Evolutionary conservation across 2,888 invertebrate species (phyloP), one percentile per base, ranked within the genome.

Genomic region (Barypeithes pellucidus): DNA sequence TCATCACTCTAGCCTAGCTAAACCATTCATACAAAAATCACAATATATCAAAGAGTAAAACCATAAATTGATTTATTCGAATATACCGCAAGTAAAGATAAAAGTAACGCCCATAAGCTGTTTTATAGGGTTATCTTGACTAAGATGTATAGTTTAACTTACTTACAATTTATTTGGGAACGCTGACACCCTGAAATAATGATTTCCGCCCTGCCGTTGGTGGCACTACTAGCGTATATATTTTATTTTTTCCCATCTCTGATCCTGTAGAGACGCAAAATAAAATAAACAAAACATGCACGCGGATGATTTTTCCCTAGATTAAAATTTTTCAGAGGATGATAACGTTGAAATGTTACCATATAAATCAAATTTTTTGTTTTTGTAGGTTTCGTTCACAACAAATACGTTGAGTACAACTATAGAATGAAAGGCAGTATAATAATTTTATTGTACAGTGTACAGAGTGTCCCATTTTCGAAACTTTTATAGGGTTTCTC

Each of bases 101-200:
- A 74, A 71, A 63, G 70, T 62, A 62, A 70, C 74, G 74, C 74
- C 74, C 71, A 67, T 70, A 67, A 67, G 71, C 66, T 67, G 74
- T 74, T 74, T 52, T 74, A 74, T 73, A 45, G 70, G 24, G 52
- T 66, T 70, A 70, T 71, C 67, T 54, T 66, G 74, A 74, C 74
- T 67, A 71, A 74, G 74, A 74, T 54, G 62, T 67, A 74, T 74
- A 66, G 74, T 67, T 67, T 74, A 71, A 73, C 73, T 73, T 73
- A 73, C 73, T 68, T 57, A 52, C 47, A 61, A 70, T 73, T 73
- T 73, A 73, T 73, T 66, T 69, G 73, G 63, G 33, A 73, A 39
- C 65, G 66, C 66, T 50, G 73, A 73, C 73, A 69, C 65, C 50
- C 69, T 57, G 45, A 73, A 73, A 73, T 73, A 73, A 73, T 73